Evolutionary conservation across 2,888 invertebrate species (phyloP).

Genomic region (Anticlea derivata): DNA sequence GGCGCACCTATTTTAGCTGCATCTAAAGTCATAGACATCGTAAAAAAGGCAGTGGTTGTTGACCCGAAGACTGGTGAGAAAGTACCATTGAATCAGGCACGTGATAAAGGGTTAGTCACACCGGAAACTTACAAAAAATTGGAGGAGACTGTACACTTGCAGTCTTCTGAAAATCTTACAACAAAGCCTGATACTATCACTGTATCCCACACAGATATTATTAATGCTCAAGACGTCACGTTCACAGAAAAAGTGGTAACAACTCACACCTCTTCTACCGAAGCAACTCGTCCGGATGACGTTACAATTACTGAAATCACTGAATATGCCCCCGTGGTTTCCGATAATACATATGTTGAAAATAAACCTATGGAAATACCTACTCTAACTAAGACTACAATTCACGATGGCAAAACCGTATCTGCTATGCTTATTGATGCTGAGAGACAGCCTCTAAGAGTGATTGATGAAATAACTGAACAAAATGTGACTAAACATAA

Average conservation of each 20-base stretch:
- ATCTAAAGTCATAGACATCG: constrained; percentile 86
- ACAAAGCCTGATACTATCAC: constrained; percentile 25
- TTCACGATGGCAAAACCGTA: constrained; percentile 58
- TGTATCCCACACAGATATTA: constrained; percentile 10
- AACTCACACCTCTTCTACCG: constrained; percentile 20
- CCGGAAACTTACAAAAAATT: constrained; percentile 58
- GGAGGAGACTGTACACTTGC: constrained; percentile 40
- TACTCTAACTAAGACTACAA: constrained; percentile 32
- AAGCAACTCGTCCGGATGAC: constrained; percentile 23
- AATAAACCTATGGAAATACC: constrained; percentile 44
- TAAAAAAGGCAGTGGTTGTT: constrained; percentile 84
- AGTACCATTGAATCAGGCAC: constrained; percentile 89
- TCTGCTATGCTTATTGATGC: constrained; percentile 74
- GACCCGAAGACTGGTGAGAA: constrained; percentile 90
- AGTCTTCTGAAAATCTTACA: constrained; percentile 28
- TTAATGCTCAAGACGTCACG: constrained; percentile 32
- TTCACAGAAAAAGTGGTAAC: constrained; percentile 41
- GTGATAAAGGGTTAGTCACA: constrained; percentile 87
- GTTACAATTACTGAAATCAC: constrained; percentile 39
- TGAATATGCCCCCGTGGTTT: constrained; percentile 44
- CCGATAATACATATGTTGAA: constrained; percentile 45
- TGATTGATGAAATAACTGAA: constrained; percentile 77
- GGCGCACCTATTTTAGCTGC: constrained; percentile 90
- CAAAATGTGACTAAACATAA: constrained; percentile 70
- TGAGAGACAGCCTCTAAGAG: constrained; percentile 72